Evolutionary conservation across 2,888 invertebrate species (phyloP).

Genomic region (Apodemia zela): DNA sequence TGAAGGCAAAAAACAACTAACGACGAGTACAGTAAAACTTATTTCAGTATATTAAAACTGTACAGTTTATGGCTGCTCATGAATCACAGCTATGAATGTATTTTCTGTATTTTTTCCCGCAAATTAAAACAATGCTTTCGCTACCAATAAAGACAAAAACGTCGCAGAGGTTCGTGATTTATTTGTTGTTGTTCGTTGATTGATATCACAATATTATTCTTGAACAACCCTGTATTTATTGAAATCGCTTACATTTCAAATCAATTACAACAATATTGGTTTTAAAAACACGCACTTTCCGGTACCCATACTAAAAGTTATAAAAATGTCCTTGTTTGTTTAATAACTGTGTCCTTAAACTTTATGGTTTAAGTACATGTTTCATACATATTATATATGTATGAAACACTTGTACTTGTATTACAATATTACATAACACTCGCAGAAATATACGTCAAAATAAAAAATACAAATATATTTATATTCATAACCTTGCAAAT

Average conservation of each 20-base stretch:
- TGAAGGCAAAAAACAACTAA: too few species aligned
- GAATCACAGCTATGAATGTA: not conserved
- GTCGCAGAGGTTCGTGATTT: not conserved
- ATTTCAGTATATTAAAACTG: too few species aligned
- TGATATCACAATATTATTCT: constrained; percentile 1
- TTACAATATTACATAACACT: too few species aligned
- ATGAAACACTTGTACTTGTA: too few species aligned
- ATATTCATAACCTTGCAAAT: too few species aligned
- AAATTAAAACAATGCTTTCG: not conserved
- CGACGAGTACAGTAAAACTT: too few species aligned
- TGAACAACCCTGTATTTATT: not conserved
- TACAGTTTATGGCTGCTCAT: not conserved
- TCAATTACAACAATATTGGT: not conserved
- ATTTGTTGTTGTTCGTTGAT: constrained; percentile 8
- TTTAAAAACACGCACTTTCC: not conserved
- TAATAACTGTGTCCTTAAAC: not conserved
- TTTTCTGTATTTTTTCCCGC: not conserved
- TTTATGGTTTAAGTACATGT: too few species aligned
- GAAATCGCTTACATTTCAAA: not conserved
- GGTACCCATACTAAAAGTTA: not conserved
- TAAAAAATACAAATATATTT: too few species aligned
- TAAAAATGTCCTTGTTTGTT: not conserved
- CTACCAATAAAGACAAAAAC: not conserved
- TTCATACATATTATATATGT: too few species aligned
- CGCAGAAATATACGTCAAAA: too few species aligned